Conservation (phyloP, 2,113 vertebrate species). For the Calypte anna region DNA sequence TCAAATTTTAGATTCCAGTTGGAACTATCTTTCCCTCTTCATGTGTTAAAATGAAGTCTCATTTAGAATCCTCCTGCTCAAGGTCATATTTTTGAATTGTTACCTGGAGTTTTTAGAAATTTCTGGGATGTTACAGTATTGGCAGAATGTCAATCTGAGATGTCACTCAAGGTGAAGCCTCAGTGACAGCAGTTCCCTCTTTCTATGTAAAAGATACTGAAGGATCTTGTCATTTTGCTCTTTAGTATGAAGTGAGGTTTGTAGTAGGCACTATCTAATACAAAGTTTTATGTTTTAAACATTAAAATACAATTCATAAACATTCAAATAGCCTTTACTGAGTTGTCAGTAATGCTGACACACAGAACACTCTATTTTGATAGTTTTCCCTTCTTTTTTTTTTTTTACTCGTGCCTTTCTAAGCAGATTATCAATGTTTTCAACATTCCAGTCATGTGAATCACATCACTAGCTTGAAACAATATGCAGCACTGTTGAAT, state of each 20-base stretch:
- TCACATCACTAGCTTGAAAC: neutral
- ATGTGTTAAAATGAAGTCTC: neutral
- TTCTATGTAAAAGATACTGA: neutral
- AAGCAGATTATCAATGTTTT: constrained; percentile 2
- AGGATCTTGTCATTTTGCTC: neutral
- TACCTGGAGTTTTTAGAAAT: neutral
- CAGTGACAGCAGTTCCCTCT: neutral
- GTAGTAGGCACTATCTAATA: neutral
- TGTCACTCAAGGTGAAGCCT: neutral
- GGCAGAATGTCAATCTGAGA: neutral
- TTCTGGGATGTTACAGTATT: neutral
- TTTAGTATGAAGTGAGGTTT: neutral
- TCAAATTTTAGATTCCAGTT: constrained; percentile 13
- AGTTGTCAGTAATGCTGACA: constrained; percentile 14
- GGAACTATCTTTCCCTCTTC: neutral
- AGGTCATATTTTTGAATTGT: neutral
- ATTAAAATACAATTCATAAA: neutral
- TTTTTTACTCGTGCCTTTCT: neutral
- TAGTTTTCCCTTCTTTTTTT: neutral
- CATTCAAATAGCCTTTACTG: neutral
- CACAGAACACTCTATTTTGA: neutral
- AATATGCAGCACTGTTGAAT: neutral
- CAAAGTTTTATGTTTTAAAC: neutral
- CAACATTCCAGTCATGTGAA: constrained; percentile 4
- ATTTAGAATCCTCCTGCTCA: constrained; percentile 2